Evolutionary conservation across 2,113 vertebrate species (phyloP).

Genomic region (Rhadina sibilatrix): DNA sequence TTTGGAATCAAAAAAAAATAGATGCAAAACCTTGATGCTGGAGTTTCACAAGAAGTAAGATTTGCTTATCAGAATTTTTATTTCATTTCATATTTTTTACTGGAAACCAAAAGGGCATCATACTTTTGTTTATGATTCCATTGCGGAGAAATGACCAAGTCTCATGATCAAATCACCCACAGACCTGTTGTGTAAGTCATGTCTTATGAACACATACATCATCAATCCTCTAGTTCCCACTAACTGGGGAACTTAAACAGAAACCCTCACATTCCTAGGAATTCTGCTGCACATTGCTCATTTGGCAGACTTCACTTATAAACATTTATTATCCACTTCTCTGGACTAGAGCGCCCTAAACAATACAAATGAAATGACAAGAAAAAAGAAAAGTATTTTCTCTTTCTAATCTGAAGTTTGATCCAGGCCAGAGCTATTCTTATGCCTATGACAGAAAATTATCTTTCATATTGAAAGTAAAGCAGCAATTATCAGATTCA

Average conservation of each 20-base stretch:
- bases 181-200: not conserved
- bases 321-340: not conserved
- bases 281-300: not conserved
- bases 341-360: not conserved
- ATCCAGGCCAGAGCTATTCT: not conserved
- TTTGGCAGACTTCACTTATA: not conserved
- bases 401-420: not conserved
- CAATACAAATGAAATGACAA: not conserved
- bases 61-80: not conserved
- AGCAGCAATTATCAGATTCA: not conserved
- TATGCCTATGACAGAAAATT: not conserved
- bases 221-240: not conserved
- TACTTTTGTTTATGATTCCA: not conserved
- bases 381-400: not conserved
- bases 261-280: not conserved
- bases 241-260: not conserved
- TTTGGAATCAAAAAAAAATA: not conserved
- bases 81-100: not conserved
- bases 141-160: not conserved
- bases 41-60: not conserved
- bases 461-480: not conserved
- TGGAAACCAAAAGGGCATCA: not conserved
- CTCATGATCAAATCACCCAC: not conserved
- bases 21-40: accelerated
- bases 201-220: not conserved